These are phyloP conservation scores for Dryococelus australis DNA, from an alignment of 2,888 invertebrate species.

Conservation along the genomic window DNA sequence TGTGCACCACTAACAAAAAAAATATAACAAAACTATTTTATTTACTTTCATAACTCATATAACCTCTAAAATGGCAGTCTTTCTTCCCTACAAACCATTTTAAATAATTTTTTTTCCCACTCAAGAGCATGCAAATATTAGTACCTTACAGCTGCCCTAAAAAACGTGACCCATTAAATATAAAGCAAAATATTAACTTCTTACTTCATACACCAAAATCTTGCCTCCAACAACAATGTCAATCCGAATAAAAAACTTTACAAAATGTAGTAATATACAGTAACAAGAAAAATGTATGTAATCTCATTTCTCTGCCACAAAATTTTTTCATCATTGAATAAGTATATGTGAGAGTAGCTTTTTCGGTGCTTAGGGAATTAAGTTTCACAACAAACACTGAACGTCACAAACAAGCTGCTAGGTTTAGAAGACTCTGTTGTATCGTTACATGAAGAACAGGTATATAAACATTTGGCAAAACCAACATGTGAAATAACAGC, in stretches of 20 bases:
- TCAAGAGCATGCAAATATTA: too few species aligned
- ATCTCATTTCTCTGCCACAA: not conserved
- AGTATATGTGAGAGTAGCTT: not conserved
- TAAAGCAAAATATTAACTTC: not conserved
- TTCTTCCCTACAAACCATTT: too few species aligned
- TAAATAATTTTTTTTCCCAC: too few species aligned
- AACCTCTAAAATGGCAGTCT: too few species aligned
- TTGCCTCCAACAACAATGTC: not conserved
- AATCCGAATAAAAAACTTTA: not conserved
- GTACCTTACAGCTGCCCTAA: too few species aligned
- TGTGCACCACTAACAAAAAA: too few species aligned
- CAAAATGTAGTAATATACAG: not conserved
- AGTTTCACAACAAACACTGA: not conserved
- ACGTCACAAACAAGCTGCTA: not conserved
- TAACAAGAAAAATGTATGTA: not conserved
- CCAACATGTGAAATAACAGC: not conserved
- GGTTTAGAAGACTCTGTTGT: not conserved
- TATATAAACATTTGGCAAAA: not conserved
- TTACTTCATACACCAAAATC: not conserved
- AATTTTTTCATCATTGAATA: not conserved
- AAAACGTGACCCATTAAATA: not conserved
- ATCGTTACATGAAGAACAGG: not conserved
- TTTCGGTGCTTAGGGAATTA: not conserved
- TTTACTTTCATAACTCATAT: too few species aligned
- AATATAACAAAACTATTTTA: too few species aligned